These are phyloP conservation scores for Petaurus breviceps DNA, from an alignment of 2,113 vertebrate species.

Conservation along the genomic window DNA sequence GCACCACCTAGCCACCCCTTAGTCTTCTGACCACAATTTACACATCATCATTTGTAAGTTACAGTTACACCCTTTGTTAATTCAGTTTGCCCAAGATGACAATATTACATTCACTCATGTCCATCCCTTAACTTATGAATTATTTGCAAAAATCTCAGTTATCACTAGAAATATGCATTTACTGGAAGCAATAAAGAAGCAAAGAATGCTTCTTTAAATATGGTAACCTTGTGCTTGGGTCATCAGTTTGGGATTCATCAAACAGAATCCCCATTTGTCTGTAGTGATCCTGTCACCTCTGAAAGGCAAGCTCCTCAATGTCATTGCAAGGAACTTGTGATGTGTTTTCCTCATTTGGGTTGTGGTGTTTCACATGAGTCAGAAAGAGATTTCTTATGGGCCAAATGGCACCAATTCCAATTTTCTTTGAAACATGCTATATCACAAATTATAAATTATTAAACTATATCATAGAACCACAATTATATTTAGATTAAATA, in stretches of 20 bases:
- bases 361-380: not conserved
- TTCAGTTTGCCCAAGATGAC: not conserved
- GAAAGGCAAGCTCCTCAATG: not conserved
- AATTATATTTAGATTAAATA: not conserved
- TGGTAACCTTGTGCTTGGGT: not conserved
- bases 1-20: too few relatives aligned
- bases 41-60: not conserved
- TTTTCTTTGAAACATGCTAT: not conserved
- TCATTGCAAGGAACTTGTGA: not conserved
- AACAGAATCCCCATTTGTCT: not conserved
- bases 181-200: not conserved
- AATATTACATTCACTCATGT: constrained; percentile 20
- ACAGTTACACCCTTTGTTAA: not conserved
- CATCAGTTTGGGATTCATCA: constrained; percentile 43
- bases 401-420: not conserved
- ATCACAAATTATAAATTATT: not conserved
- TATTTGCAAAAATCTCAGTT: not conserved
- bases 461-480: not conserved
- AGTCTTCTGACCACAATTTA: not conserved
- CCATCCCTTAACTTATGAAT: not conserved
- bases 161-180: constrained; percentile 33
- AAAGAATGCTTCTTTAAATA: constrained; percentile 28
- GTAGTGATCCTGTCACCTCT: not conserved
- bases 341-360: accelerated
- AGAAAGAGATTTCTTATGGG: not conserved